Evolutionary conservation across 2,888 invertebrate species (phyloP), one percentile per base, ranked within the genome.

Genomic region (Eupelmus urozonus): DNA sequence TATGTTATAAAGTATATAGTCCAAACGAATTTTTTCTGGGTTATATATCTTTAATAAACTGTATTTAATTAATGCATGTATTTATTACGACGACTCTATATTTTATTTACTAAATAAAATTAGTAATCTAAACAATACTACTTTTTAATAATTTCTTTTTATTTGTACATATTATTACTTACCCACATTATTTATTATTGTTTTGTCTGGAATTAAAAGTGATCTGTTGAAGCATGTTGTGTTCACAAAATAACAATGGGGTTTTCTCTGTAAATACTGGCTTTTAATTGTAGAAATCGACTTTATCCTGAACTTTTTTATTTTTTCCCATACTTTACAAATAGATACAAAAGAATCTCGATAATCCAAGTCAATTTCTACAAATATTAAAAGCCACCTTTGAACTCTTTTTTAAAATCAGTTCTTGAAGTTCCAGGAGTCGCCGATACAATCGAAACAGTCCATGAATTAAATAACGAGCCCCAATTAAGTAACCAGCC

Each of bases 361-460:
- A 63, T 40, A 20, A n/a, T 40, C 0, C 3, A 20, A 67, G 66
- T 34, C 67, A 67, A 75, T 67, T 75, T 67, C 59, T 27, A 53
- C 9, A n/a, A 7, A 16, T 45, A 7, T 16, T 9, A 45, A 45
- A 45, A 45, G 16, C 20, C 20, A 53, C 53, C 53, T 20, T 16
- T 5, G 40, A 18, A 11, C 0, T 11, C 13, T 23, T 27, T 18
- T 29, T 42, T 45, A 70, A 62, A 42, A n/a, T 25, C n/a, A 29
- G 34, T 27, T 40, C 49, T 74, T 78, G 13, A 78, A 78, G 78
- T 79, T 79, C 75, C 78, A 79, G 78, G 71, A 66, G 40, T 23
- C 34, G 57, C 16, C 9, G 78, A 79, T 0, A 75, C 74, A 7
- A 34, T 78, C 57, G 78, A 78, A 71, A 71, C 66, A 59, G 59